Evolutionary conservation across 2,797 vertebrate species (phyloP).

Genomic region (Anguilla anguilla): DNA sequence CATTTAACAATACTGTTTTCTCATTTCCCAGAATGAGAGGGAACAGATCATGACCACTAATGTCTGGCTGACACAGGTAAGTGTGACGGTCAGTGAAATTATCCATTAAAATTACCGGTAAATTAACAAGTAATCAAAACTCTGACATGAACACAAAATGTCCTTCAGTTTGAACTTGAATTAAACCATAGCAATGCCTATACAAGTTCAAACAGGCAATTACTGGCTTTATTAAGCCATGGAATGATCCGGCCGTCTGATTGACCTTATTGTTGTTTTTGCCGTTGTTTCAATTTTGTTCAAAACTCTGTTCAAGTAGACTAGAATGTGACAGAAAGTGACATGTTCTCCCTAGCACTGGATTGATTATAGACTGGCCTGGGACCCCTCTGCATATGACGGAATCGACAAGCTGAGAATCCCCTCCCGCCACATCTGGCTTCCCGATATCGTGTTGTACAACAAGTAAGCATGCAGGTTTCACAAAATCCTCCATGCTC

Average conservation of each 20-base stretch:
- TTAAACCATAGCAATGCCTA: neutral
- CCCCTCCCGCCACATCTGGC: constrained; percentile 74
- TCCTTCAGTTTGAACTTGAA: constrained; percentile 9
- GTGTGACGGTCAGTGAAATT: constrained; percentile 39
- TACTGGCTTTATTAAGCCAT: neutral
- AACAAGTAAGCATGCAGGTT: constrained; percentile 74
- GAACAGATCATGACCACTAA: constrained; percentile 99
- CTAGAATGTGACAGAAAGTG: neutral
- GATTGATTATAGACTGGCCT: constrained; percentile 78
- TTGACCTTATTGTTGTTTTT: neutral
- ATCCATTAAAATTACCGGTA: neutral
- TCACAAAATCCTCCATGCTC: neutral
- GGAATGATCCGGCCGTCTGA: neutral
- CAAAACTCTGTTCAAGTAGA: neutral
- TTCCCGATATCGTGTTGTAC: constrained; percentile 81
- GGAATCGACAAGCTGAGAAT: constrained; percentile 76
- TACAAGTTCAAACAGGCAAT: neutral
- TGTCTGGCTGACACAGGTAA: constrained; percentile 95
- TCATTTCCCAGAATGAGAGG: constrained; percentile 85
- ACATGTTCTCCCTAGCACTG: constrained; percentile 66
- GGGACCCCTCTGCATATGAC: constrained; percentile 78
- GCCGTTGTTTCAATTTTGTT: neutral
- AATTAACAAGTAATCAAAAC: neutral
- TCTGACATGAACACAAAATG: neutral
- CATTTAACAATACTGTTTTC: constrained; percentile 22